Evolutionary conservation across 2,797 vertebrate species (phyloP), one percentile per base, ranked within the genome.

Genomic region (Neostethus bicornis): DNA sequence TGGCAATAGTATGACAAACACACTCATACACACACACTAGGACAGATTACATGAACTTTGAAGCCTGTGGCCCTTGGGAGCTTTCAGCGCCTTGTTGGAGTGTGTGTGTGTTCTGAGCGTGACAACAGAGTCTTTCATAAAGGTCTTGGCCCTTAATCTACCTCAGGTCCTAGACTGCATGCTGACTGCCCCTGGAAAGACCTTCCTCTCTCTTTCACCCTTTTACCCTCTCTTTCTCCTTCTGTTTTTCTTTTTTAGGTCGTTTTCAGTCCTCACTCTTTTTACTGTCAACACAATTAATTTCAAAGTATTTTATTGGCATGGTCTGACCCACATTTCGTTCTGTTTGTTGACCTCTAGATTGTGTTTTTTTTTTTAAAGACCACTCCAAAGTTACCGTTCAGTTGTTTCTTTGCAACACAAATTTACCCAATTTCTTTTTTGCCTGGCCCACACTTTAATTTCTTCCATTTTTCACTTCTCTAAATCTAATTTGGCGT

Each of bases 131-230:
- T 67, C 81, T 88, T 88, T 89, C 84, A 87, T 86, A 79, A 84
- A 85, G 81, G 68, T 81, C 78, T 79, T 80, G 70, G 73, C 80
- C 75, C 80, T 79, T 64, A 69, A 72, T 82, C 74, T 71, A 77
- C 85, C 79, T 73, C 71, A 54, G 67, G 77, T 76, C 71, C 76
- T 47, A 51, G 60, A 68, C 80, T 77, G 59, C 79, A 87, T 85
- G 84, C 83, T 88, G 75, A 58, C 86, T 88, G 90, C 92, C 90
- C 89, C 90, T 90, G 90, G 87, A 91, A 93, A 77, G 72, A 80
- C 77, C 67, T 61, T 60, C 45, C 56, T 77, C 48, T 77, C 50
- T 64, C 38, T 52, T 14, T 73, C 29, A 58, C 7, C 38, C 19
- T 50, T 58, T 59, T 26, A 2, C 4, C 11, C 11, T 2, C 14